Evolutionary conservation across 2,888 invertebrate species (phyloP).

Genomic region (Minunthozetes semirufus): DNA sequence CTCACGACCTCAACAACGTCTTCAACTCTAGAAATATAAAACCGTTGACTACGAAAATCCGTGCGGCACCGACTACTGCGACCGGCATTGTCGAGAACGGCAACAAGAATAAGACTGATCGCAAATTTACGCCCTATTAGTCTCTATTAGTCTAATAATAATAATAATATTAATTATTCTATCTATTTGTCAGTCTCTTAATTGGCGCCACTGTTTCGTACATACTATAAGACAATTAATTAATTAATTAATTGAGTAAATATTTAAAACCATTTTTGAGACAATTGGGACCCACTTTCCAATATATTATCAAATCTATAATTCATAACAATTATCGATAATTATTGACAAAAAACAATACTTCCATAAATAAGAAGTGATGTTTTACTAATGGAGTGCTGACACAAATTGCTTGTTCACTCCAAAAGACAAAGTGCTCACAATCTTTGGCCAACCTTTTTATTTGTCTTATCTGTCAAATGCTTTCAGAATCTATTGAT

Average conservation of each 20-base stretch:
- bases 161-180: too few relatives aligned
- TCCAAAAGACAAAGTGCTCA: conserved; percentile 1
- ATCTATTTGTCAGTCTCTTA: conserved; percentile 10
- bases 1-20: conserved; percentile 37
- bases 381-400: neutral
- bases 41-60: conserved; percentile 32
- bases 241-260: neutral
- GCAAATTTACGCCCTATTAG: conserved; percentile 35
- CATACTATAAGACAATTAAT: neutral
- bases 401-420: neutral
- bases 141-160: too few relatives aligned
- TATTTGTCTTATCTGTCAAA: neutral
- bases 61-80: conserved; percentile 28
- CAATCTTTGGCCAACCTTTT: conserved; percentile 1
- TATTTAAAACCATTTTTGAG: neutral
- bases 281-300: neutral
- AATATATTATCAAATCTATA: too few relatives aligned
- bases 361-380: neutral
- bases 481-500: neutral
- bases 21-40: conserved; percentile 33
- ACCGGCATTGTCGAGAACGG: conserved; percentile 35
- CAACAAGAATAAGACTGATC: conserved; percentile 34
- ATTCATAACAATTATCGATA: neutral
- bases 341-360: neutral
- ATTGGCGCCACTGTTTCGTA: neutral